These are phyloP conservation scores for Sebastolobus altivelis DNA, from an alignment of 2,797 vertebrate genomes.

Conservation along the genomic window DNA sequence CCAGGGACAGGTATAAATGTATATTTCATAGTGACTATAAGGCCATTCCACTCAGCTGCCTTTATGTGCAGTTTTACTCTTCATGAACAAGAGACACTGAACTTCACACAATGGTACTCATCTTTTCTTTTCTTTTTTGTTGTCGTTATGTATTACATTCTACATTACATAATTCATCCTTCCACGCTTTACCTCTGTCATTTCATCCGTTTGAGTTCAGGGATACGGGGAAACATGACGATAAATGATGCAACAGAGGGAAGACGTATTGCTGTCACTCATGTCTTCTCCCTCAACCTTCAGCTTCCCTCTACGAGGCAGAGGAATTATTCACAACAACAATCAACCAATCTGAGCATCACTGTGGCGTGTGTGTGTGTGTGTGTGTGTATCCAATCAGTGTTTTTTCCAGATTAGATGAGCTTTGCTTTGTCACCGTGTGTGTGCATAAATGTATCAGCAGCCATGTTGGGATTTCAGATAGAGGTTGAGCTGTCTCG, in stretches of 20 bases:
- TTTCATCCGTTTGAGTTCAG: slow-evolving; percentile 34
- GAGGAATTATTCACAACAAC: slow-evolving; percentile 7
- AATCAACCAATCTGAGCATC: slow-evolving; percentile 14
- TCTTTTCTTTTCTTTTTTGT: background rate
- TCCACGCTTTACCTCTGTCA: slow-evolving; percentile 2
- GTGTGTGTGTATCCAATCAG: background rate
- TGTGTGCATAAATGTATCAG: background rate
- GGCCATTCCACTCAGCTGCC: slow-evolving; percentile 17
- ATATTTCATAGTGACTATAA: slow-evolving; percentile 13
- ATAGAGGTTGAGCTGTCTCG: slow-evolving; percentile 10
- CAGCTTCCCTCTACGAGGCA: background rate
- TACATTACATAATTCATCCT: slow-evolving; percentile 30
- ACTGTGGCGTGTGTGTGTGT: background rate
- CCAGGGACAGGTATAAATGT: background rate
- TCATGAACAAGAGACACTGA: slow-evolving; percentile 7
- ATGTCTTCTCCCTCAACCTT: background rate
- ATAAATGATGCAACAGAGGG: slow-evolving; percentile 32
- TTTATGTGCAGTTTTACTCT: slow-evolving; percentile 11
- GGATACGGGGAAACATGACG: slow-evolving; percentile 32
- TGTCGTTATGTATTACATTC: slow-evolving; percentile 33
- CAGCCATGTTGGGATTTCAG: slow-evolving; percentile 36
- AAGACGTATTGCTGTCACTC: slow-evolving; percentile 34
- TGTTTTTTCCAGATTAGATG: background rate
- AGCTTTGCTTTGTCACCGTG: background rate
- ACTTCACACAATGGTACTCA: background rate